phyloP scores from a whole-genome alignment of 2,888 invertebrate species.

The Cataglyphis albicans region DNA sequence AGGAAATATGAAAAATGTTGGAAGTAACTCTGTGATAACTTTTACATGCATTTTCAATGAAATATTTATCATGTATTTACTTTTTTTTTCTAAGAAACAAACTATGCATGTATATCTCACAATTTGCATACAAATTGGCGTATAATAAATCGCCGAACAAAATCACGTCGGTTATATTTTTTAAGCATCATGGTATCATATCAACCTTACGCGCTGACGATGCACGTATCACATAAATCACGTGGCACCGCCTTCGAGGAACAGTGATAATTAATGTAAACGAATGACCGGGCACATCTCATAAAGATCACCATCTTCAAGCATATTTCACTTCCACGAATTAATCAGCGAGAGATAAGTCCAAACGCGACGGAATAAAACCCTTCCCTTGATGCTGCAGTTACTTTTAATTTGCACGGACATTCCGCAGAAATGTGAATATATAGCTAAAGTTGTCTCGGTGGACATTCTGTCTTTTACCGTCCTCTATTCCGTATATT shows the following conservation, averaged over 20 bases:
- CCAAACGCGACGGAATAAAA: not conserved
- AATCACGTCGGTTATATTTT: not conserved
- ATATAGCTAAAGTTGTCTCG: not conserved
- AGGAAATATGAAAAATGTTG: not conserved
- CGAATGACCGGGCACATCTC: not conserved
- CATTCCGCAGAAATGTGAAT: not conserved
- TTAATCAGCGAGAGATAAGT: conserved; percentile 12
- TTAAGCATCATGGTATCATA: not conserved
- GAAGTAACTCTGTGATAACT: not conserved
- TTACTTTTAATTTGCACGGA: not conserved
- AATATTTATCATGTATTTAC: not conserved
- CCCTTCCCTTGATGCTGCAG: not conserved
- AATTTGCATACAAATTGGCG: not conserved
- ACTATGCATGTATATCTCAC: not conserved
- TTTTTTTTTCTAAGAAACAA: not conserved
- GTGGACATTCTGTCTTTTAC: not conserved
- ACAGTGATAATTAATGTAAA: conserved; percentile 32
- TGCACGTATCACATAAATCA: conserved; percentile 4
- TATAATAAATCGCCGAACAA: not conserved
- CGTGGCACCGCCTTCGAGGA: not conserved
- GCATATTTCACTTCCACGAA: not conserved
- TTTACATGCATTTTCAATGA: not conserved
- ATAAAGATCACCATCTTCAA: conserved; percentile 4
- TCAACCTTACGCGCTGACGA: not conserved
- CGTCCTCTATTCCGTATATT: not conserved